These are phyloP conservation scores for Notarius lentiginosus DNA, from an alignment of 2,113 vertebrate genomes.

Conservation along the genomic window DNA sequence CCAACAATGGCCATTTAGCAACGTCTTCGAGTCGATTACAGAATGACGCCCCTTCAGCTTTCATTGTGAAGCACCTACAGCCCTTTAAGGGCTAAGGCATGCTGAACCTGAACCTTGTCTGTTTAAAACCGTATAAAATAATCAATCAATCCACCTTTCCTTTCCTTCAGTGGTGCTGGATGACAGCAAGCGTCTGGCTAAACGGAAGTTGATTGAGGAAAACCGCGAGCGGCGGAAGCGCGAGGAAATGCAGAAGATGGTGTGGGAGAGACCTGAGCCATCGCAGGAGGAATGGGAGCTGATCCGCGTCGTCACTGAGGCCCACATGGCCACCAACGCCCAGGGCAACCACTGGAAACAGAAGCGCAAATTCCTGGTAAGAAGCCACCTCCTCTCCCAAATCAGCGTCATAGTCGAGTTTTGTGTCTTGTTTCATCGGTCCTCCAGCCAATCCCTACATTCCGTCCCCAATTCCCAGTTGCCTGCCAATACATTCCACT, in stretches of 20 bases:
- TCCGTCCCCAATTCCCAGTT: neutral
- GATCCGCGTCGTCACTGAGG: conserved; percentile 92
- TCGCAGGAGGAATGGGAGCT: conserved; percentile 95
- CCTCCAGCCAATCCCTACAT: neutral
- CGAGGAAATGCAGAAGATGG: conserved; percentile 89
- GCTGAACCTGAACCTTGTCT: neutral
- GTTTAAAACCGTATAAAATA: neutral
- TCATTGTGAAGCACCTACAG: no score
- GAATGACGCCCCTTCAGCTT: no score
- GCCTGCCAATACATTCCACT: neutral
- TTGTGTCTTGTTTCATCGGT: neutral
- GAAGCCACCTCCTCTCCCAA: conserved; percentile 49
- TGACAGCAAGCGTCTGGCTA: conserved; percentile 92
- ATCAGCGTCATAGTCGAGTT: conserved; percentile 29
- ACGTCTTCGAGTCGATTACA: no score
- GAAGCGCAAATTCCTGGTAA: conserved; percentile 97
- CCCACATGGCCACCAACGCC: conserved; percentile 94
- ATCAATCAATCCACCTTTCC: neutral
- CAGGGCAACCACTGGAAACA: conserved; percentile 99
- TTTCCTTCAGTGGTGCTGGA: conserved; percentile 89
- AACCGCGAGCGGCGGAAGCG: conserved; percentile 88
- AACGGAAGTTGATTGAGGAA: conserved; percentile 95
- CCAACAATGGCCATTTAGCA: no score
- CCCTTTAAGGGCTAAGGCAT: no score
- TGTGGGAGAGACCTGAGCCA: conserved; percentile 89